phyloP scores from a whole-genome alignment of 2,888 invertebrate species.

The Laspeyria flexula region DNA sequence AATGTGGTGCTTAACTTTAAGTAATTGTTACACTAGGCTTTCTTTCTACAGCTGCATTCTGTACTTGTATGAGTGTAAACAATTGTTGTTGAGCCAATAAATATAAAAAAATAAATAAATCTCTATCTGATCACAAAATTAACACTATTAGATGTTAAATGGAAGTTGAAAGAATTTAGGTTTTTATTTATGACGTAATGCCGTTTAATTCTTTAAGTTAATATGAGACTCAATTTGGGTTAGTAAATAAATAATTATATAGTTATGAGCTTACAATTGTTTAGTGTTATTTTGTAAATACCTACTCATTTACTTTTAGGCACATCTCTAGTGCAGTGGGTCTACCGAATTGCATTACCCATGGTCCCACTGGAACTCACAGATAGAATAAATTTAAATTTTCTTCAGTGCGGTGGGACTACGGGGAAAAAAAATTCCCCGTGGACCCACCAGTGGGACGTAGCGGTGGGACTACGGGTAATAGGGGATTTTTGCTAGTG shows the following conservation, averaged over 20 bases:
- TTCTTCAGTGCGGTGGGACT: constrained; percentile 1
- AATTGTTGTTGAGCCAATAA: too few species aligned
- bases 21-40: too few species aligned
- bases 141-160: not conserved
- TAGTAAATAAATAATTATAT: not conserved
- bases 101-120: too few species aligned
- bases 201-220: too few species aligned
- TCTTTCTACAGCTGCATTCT: too few species aligned
- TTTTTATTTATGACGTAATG: too few species aligned
- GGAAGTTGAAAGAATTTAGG: too few species aligned
- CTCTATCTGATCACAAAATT: constrained; percentile 1
- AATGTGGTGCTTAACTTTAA: too few species aligned
- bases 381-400: constrained; percentile 2
- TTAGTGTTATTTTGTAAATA: not conserved
- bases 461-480: not conserved
- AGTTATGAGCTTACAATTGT: not conserved
- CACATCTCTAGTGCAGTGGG: constrained; percentile 1
- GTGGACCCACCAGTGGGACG: not conserved
- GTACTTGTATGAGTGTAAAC: too few species aligned
- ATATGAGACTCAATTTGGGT: too few species aligned
- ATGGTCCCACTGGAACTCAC: constrained; percentile 2
- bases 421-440: not conserved
- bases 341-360: not conserved
- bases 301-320: not conserved
- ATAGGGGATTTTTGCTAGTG: too few species aligned